Evolutionary conservation across 1,140 invertebrate species (phyloP), one percentile per base, ranked within the genome.

Genomic region (Stenopsyche tienmushanensis): DNA sequence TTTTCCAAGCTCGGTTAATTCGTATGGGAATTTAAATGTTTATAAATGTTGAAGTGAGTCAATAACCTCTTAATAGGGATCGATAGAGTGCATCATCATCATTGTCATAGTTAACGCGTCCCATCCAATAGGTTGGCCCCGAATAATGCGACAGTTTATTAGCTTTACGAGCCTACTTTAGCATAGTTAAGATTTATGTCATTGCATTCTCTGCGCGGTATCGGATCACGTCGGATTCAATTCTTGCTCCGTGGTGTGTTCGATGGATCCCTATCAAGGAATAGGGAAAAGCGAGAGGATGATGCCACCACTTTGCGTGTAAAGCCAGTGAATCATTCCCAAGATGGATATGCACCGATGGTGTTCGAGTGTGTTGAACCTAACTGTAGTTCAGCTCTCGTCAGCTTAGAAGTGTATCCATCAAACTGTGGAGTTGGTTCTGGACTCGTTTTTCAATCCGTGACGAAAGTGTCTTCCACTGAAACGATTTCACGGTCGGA

Each of bases 301-400:
- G n/a, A n/a, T n/a, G n/a, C n/a, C n/a, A n/a, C n/a, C n/a, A n/a
- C n/a, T 34, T 13, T 5, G 29, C 29, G 29, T 34, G 50, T n/a
- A n/a, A 53, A 57, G 42, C 18, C 57, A 44, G 57, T 49, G 57
- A 60, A 60, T 60, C 57, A 60, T 63, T 69, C 67, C 67, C 67
- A 69, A 65, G 54, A 63, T 69, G 67, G 67, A 69, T 63, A 69
- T 69, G 67, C 67, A 65, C 67, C 57, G 67, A 49, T 69, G 67
- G 53, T 65, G 42, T 24, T 18, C 34, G 64, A 60, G 67, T 63
- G 50, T 69, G 67, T 69, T 69, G 67, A 69, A 69, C 67, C 67
- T 65, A 69, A 69, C 67, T 65, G 67, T 66, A 39, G 21, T 42
- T 21, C 52, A 55, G n/a, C 25, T 57, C 42, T 41, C 49, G 17